Conservation (phyloP, 2,113 vertebrate species). For the Synchiropus splendidus region DNA sequence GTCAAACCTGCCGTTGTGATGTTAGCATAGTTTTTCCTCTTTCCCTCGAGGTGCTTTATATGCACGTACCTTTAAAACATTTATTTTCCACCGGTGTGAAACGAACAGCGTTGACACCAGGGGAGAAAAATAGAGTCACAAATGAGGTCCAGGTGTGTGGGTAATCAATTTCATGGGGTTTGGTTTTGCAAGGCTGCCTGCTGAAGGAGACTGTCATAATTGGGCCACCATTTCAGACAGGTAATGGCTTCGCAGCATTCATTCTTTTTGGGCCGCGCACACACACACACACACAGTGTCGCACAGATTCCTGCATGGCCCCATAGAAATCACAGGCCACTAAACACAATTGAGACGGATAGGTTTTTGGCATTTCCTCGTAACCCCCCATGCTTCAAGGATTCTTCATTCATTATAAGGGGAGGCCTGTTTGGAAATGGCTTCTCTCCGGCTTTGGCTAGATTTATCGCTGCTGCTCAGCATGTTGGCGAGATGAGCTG, state of each 20-base stretch:
- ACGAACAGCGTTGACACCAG: conserved; percentile 11
- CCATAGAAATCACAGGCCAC: conserved; percentile 40
- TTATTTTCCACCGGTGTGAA: conserved; percentile 4
- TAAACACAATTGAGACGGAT: conserved; percentile 53
- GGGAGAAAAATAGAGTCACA: conserved; percentile 25
- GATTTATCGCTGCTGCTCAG: conserved; percentile 31
- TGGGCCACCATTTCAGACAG: conserved; percentile 48
- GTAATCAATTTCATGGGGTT: conserved; percentile 56
- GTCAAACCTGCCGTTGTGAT: too few species aligned
- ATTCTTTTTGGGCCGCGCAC: conserved; percentile 32
- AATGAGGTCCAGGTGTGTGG: conserved; percentile 53
- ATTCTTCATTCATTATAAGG: conserved; percentile 45
- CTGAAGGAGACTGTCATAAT: conserved; percentile 55
- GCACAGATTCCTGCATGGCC: conserved; percentile 26
- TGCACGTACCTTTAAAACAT: conserved; percentile 7
- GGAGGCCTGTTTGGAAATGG: conserved; percentile 20
- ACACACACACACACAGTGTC: conserved; percentile 11
- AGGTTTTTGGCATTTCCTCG: conserved; percentile 39
- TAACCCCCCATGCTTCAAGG: conserved; percentile 48
- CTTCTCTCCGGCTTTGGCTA: conserved; percentile 16
- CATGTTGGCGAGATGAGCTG: conserved; percentile 34
- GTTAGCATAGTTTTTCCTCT: conserved; percentile 1
- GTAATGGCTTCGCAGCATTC: conserved; percentile 39
- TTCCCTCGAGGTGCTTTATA: conserved; percentile 11
- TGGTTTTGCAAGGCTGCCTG: conserved; percentile 54